Evolutionary conservation across 1,140 invertebrate species (phyloP), one percentile per base, ranked within the genome.

Genomic region (Nymphalis io): DNA sequence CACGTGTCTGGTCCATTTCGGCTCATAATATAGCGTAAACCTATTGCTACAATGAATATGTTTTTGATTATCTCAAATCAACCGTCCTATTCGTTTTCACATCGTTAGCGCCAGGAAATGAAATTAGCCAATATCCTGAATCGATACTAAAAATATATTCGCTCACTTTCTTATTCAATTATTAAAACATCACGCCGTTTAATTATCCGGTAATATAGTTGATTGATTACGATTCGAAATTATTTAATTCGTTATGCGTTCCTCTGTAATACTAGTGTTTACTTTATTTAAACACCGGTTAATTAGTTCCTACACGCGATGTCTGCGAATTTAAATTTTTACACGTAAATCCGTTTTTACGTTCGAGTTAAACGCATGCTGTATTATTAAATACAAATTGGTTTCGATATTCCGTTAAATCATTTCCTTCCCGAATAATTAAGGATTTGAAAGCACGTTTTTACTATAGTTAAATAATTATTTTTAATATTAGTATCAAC

Each of bases 201-300:
- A 23, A 39, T 63, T 63, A 53, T 53, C 51, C 27, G 46, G 27
- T 15, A 63, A 63, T 38, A n/a, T 27, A 18, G 44, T 46, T 51
- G 13, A 13, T 63, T 33, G 21, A 38, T 44, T 18, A 63, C 48
- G 27, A 38, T 39, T 51, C 33, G 48, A 63, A 63, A 63, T 63
- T 12, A 63, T 63, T 63, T 63, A 63, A 63, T 38, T 18, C 38
- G 33, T 63, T 63, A 51, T 63, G 27, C 46, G 60, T 63, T 63
- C 20, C 44, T 13, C 15, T 27, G 60, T 63, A 63, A 63, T 51
- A 53, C 38, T 51, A 33, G 51, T 27, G 23, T 63, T 51, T 53
- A 44, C 6, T 23, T 13, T 11, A 44, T 53, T 51, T 20, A 40
- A 51, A 63, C 16, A 21, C 23, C 46, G 60, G 11, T 33, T 62